Conservation (phyloP, 2,113 vertebrate species). For the Sitta europaea region DNA sequence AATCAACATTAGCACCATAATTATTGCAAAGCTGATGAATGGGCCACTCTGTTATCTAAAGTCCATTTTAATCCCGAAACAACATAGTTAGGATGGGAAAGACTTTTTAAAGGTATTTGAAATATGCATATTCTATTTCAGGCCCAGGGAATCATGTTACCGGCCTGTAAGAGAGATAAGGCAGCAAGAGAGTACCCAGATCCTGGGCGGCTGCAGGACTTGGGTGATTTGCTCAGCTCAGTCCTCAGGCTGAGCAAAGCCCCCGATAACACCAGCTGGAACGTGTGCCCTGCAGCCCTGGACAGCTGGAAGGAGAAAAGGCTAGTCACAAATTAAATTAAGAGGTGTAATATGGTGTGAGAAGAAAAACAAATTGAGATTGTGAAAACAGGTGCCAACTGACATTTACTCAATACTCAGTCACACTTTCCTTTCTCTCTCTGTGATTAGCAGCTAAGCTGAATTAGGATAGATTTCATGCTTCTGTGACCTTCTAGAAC, state of each 20-base stretch:
- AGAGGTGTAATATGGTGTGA: slow-evolving; percentile 68
- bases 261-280: slow-evolving; percentile 66
- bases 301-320: slow-evolving; percentile 71
- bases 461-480: slow-evolving; percentile 70
- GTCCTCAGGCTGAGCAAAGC: slow-evolving; percentile 35
- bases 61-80: slow-evolving; percentile 44
- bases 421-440: slow-evolving; percentile 64
- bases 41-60: neutral
- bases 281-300: slow-evolving; percentile 34
- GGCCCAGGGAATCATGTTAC: slow-evolving; percentile 45
- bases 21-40: slow-evolving; percentile 13
- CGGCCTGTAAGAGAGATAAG: slow-evolving; percentile 20
- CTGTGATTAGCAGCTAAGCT: slow-evolving; percentile 66
- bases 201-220: neutral
- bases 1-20: slow-evolving; percentile 2
- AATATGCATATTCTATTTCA: slow-evolving; percentile 36
- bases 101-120: slow-evolving; percentile 41
- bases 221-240: slow-evolving; percentile 70
- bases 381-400: slow-evolving; percentile 84
- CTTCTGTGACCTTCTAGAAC: slow-evolving; percentile 62
- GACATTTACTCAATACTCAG: slow-evolving; percentile 63
- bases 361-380: slow-evolving; percentile 79
- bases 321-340: slow-evolving; percentile 73
- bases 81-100: slow-evolving; percentile 62
- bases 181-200: neutral